Evolutionary conservation across 2,797 vertebrate species (phyloP).

Genomic region (Lophura swinhoii): DNA sequence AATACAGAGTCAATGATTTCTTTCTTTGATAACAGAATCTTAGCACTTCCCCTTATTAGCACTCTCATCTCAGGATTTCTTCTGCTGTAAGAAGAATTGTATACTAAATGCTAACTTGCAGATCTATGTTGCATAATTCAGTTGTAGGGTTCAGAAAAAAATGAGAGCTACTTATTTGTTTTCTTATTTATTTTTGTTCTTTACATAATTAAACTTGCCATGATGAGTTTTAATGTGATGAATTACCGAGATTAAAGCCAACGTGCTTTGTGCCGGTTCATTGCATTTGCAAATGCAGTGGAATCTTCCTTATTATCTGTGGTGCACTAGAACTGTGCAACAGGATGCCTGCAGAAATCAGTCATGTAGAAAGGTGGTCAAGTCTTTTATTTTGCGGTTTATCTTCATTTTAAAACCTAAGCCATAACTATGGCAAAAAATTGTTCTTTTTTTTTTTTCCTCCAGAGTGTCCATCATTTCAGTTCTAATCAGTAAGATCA

Average conservation of each 20-base stretch:
- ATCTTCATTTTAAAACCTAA: too few species aligned
- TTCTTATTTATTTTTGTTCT: not conserved
- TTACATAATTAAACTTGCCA: not conserved
- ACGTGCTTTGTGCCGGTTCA: not conserved
- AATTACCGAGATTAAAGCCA: not conserved
- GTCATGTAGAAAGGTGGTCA: too few species aligned
- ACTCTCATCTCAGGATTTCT: not conserved
- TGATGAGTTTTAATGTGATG: slow-evolving; percentile 13
- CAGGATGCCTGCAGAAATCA: not conserved
- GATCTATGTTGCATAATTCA: not conserved
- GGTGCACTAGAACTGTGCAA: not conserved
- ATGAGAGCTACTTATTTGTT: not conserved
- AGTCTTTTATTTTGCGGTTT: too few species aligned
- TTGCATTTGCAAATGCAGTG: not conserved
- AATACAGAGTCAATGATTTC: too few species aligned
- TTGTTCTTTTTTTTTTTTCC: too few species aligned
- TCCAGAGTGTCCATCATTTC: too few species aligned
- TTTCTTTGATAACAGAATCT: not conserved
- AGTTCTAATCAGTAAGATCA: not conserved
- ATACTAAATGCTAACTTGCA: not conserved
- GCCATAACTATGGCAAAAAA: too few species aligned
- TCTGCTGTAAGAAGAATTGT: not conserved
- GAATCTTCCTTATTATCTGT: not conserved
- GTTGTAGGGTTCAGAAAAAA: not conserved
- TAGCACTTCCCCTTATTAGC: not conserved